Base-by-base conservation (phyloP, 2,113 vertebrate genomes). In the Camelus dromedarius region DNA sequence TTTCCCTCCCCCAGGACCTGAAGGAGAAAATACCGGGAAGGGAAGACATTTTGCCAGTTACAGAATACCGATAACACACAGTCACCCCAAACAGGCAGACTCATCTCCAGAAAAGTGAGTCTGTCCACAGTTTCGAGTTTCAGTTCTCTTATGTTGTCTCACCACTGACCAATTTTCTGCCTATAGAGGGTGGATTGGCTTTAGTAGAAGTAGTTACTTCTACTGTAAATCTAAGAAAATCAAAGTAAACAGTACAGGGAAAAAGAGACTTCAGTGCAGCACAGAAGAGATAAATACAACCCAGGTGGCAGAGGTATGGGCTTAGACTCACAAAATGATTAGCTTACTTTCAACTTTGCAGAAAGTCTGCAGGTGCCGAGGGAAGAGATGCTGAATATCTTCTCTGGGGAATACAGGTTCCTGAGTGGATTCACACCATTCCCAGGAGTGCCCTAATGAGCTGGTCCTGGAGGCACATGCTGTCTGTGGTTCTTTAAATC, bases 81-180 rank as follows among this genome's bases (percentile, higher is more conserved):
- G 26, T 67, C 73, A 38, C 46, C 35, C 32, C 2, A 14, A 54
- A 67, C 0, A 89, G 82, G 28, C 89, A 91, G 50, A 91, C 28
- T 98, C 96, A 97, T 70, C 67, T 93, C 58, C 82, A 91, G 96
- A 95, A 96, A 97, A 97, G 97, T 95, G 96, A 94, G 85, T 96
- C 91, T 97, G 89, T 97, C 89, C 81, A 80, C 91, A 93, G 85
- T 94, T 84, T 90, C 20, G 0, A 89, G 94, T 96, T 97, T 97
- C 93, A 94, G 89, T 97, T 97, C 95, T 96, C 72, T 89, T 93
- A 77, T 95, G 58, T 89, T 67, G 18, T 76, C 75, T 92, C 46
- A 95, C 62, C 73, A 56, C 82, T 97, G 96, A 67, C 72, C 88
- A 95, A 73, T 66, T 81, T 93, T 89, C 67, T 91, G 73, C 46